Conservation (phyloP, 2,113 vertebrate genomes). For the Chloropsis hardwickii region DNA sequence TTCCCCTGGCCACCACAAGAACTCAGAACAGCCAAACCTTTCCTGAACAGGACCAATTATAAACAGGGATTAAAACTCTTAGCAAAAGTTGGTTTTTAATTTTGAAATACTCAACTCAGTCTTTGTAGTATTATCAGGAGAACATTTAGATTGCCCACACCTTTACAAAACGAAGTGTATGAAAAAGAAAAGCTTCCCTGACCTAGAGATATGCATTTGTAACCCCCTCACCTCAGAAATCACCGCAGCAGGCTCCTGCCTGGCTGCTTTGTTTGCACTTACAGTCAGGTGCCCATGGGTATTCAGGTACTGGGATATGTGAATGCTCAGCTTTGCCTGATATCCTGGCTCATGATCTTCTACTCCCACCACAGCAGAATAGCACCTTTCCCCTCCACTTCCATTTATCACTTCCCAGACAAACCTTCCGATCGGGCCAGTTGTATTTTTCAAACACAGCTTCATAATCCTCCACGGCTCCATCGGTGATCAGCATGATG, state of each 20-base stretch:
- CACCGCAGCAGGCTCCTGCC: neutral
- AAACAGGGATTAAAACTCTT: neutral
- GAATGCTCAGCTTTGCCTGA: neutral
- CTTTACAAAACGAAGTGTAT: neutral
- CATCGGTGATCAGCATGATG: conserved; percentile 95
- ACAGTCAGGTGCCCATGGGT: neutral
- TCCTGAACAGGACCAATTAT: neutral
- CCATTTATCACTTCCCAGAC: neutral
- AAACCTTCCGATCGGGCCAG: conserved; percentile 90
- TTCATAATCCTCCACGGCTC: conserved; percentile 91
- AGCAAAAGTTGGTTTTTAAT: neutral
- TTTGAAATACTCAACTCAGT: neutral
- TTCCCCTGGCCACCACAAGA: neutral
- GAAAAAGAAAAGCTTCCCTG: neutral
- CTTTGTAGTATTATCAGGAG: neutral
- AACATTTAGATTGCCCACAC: neutral
- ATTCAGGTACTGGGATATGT: rapidly evolving
- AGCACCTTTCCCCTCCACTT: neutral
- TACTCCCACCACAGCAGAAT: neutral
- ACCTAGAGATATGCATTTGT: neutral
- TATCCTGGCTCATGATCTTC: neutral
- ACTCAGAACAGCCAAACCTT: neutral
- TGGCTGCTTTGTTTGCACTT: neutral
- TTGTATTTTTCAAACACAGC: conserved; percentile 91
- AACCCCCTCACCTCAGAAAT: neutral